Conservation (phyloP, 2,797 vertebrate species). For the Carapus acus region DNA sequence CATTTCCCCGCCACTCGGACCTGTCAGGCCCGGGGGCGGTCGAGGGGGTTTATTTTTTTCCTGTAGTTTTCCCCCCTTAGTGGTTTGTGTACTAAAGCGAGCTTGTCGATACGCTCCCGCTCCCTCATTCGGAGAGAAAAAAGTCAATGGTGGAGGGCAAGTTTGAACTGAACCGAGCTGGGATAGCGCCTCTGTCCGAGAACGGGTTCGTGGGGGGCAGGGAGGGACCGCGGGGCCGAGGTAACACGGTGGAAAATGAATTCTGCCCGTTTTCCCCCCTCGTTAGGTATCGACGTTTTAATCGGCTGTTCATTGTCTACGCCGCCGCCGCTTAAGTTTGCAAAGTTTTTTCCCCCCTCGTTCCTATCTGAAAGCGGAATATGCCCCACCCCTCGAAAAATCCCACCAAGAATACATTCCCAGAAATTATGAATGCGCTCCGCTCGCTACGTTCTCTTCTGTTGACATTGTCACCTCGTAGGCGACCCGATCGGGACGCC, state of each 20-base stretch:
- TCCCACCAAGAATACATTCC: constrained; percentile 63
- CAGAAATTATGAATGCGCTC: constrained; percentile 56
- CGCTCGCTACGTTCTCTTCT: constrained; percentile 21
- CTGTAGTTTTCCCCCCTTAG: constrained; percentile 15
- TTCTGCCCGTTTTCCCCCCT: constrained; percentile 22
- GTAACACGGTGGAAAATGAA: constrained; percentile 33
- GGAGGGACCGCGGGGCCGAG: constrained; percentile 15
- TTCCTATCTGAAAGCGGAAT: constrained; percentile 60
- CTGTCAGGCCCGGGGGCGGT: constrained; percentile 44
- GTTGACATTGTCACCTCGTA: constrained; percentile 41
- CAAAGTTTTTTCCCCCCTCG: constrained; percentile 46
- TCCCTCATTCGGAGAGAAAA: constrained; percentile 42
- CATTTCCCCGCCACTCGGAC: constrained; percentile 21
- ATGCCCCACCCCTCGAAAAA: constrained; percentile 75
- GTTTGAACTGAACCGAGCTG: constrained; percentile 53
- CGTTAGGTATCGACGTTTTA: constrained; percentile 1
- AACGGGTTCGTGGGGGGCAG: constrained; percentile 56
- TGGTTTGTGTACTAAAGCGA: constrained; percentile 14
- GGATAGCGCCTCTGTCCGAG: constrained; percentile 51
- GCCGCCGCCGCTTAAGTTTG: constrained; percentile 55
- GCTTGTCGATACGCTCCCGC: constrained; percentile 45
- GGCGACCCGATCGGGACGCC: background rate
- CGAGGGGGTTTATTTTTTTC: constrained; percentile 36
- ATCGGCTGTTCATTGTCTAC: constrained; percentile 47
- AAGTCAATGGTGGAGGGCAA: constrained; percentile 62